Conservation (phyloP, 2,113 vertebrate species). For the Aythya baeri region DNA sequence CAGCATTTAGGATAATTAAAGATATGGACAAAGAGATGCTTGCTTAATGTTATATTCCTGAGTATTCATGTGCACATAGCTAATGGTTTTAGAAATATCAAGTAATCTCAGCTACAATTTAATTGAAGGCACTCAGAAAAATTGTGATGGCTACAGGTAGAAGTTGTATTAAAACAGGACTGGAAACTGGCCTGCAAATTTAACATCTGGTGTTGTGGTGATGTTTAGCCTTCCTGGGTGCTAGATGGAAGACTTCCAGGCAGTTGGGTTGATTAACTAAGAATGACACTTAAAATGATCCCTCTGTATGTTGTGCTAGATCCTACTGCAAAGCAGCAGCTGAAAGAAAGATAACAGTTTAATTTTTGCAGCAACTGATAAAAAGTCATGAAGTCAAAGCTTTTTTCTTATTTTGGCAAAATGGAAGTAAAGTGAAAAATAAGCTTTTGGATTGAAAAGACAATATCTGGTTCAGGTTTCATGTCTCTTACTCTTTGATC, state of each 20-base stretch:
- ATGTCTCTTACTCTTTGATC: accelerated
- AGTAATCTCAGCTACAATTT: neutral
- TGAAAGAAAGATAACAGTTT: neutral
- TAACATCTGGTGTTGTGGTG: neutral
- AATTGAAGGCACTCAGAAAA: neutral
- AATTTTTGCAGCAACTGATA: neutral
- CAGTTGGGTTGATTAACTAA: neutral
- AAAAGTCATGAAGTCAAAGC: neutral
- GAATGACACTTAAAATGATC: neutral
- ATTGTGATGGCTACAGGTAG: neutral
- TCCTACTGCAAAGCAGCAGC: neutral
- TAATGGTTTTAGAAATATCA: neutral
- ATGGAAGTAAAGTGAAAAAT: neutral
- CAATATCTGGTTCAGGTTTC: neutral
- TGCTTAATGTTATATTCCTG: neutral
- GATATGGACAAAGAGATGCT: neutral
- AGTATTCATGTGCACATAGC: neutral
- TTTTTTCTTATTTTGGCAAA: neutral
- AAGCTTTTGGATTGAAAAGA: neutral
- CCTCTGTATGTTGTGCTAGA: neutral
- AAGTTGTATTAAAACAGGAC: neutral
- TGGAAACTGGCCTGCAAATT: neutral
- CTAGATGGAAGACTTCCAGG: constrained; percentile 9
- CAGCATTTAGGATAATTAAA: neutral
- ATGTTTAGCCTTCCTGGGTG: constrained; percentile 6